These are phyloP conservation scores for Pseudopleuronectes americanus DNA, from an alignment of 2,797 vertebrate species.

Conservation along the genomic window DNA sequence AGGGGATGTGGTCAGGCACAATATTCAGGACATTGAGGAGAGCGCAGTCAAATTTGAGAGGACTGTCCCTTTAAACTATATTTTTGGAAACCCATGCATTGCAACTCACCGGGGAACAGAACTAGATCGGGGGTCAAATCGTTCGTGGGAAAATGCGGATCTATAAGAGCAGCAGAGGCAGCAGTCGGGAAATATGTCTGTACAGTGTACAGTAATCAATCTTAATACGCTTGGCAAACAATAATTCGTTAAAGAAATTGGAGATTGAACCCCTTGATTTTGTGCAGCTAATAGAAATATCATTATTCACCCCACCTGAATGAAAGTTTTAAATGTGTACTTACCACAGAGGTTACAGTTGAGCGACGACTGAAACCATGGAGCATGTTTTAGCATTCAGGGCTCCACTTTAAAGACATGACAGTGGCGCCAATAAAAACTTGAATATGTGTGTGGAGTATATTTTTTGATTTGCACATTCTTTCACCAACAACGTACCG, in stretches of 20 bases:
- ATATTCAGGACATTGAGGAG: constrained; percentile 42
- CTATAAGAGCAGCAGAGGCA: constrained; percentile 84
- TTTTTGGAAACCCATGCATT: constrained; percentile 78
- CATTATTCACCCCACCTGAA: constrained; percentile 82
- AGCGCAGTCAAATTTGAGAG: constrained; percentile 71
- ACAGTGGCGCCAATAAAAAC: constrained; percentile 83
- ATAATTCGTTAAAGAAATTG: constrained; percentile 45
- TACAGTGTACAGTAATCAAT: constrained; percentile 68
- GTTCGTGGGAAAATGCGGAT: constrained; percentile 74
- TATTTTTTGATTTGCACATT: constrained; percentile 75
- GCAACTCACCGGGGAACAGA: constrained; percentile 79
- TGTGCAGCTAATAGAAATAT: constrained; percentile 65
- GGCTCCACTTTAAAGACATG: constrained; percentile 85
- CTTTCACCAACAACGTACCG: constrained; percentile 72
- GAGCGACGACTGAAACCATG: constrained; percentile 84
- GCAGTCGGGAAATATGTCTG: constrained; percentile 71
- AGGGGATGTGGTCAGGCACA: constrained; percentile 27
- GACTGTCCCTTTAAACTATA: constrained; percentile 75
- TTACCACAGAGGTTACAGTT: constrained; percentile 84
- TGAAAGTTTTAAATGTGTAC: constrained; percentile 86
- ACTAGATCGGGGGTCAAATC: constrained; percentile 77
- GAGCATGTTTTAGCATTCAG: constrained; percentile 86
- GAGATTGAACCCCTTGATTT: constrained; percentile 61
- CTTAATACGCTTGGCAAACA: constrained; percentile 51
- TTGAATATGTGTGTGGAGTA: constrained; percentile 45